Percentiles rank a stretch among this genome's conserved stretches.
phyloP scores from a whole-genome alignment of 1,140 invertebrate species.

The Lethocerus indicus region DNA sequence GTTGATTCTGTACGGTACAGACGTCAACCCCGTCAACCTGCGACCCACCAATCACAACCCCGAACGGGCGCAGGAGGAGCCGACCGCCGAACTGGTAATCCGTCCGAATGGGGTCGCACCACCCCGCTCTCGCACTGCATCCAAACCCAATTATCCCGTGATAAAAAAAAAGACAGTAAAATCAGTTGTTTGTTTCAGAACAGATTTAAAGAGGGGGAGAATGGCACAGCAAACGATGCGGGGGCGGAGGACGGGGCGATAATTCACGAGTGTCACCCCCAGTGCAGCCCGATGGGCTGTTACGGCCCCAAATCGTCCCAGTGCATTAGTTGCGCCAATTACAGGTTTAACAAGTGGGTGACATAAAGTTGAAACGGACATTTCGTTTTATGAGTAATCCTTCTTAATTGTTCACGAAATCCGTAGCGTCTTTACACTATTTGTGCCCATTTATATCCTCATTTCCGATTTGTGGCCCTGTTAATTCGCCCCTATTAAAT shows the following conservation, averaged over 20 bases:
- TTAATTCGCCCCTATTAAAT: too few species aligned
- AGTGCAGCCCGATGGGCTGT: neutral
- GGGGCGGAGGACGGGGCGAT: neutral
- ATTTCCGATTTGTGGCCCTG: too few species aligned
- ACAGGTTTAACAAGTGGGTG: neutral
- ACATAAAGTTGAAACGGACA: too few species aligned
- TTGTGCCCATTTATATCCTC: too few species aligned
- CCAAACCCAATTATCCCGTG: neutral
- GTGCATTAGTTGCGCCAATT: neutral
- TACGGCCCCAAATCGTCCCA: neutral
- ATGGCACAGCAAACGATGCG: neutral
- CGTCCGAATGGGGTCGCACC: too few species aligned
- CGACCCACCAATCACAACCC: constrained; percentile 16
- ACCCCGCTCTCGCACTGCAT: too few species aligned
- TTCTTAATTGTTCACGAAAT: too few species aligned
- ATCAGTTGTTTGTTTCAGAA: neutral
- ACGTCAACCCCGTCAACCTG: constrained; percentile 61
- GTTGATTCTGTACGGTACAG: constrained; percentile 83
- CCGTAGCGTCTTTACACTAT: too few species aligned
- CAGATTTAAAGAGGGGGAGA: neutral
- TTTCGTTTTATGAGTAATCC: too few species aligned
- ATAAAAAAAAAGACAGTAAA: neutral
- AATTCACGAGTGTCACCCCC: neutral
- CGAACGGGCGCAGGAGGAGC: neutral
- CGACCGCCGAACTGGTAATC: neutral